A percentile compares a stretch with the other conserved stretches of the same genome.
These are phyloP conservation scores for Mizuhopecten yessoensis DNA, from an alignment of 1,140 invertebrate species.

Conservation along the genomic window DNA sequence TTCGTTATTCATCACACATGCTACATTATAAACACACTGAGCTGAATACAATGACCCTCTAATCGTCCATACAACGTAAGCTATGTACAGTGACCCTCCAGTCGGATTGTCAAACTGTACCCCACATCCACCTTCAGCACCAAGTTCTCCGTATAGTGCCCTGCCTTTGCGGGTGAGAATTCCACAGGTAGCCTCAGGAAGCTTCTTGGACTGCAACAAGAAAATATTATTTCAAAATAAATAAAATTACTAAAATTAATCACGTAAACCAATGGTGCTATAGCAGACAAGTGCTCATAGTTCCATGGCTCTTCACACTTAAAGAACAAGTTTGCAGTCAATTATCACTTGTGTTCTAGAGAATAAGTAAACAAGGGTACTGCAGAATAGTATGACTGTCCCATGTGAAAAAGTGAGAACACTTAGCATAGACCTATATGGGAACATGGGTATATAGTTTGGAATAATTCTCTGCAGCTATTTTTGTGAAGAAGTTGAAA, in stretches of 20 bases:
- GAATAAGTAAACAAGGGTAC: too few relatives aligned
- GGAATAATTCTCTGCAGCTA: too few relatives aligned
- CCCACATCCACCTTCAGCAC: slow-evolving; percentile 44
- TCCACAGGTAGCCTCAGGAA: slow-evolving; percentile 52
- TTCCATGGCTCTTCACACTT: too few relatives aligned
- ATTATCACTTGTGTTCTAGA: too few relatives aligned
- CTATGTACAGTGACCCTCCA: slow-evolving; percentile 45
- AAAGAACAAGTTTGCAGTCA: too few relatives aligned
- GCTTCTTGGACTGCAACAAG: slow-evolving; percentile 35
- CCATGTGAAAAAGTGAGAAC: too few relatives aligned
- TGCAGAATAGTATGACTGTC: too few relatives aligned
- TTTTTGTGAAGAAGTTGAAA: too few relatives aligned
- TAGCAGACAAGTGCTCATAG: too few relatives aligned
- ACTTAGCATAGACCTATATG: too few relatives aligned
- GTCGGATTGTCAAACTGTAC: slow-evolving; percentile 45
- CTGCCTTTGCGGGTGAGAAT: slow-evolving; percentile 40
- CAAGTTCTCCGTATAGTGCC: slow-evolving; percentile 41
- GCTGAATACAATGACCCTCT: slow-evolving; percentile 39
- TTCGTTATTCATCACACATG: neutral
- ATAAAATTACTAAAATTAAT: neutral
- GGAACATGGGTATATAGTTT: too few relatives aligned
- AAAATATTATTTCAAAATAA: neutral
- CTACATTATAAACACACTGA: neutral
- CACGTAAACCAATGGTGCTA: too few relatives aligned
- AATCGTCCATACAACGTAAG: neutral